Conservation (phyloP, 2,797 vertebrate genomes). For the Argyrosomus regius region DNA sequence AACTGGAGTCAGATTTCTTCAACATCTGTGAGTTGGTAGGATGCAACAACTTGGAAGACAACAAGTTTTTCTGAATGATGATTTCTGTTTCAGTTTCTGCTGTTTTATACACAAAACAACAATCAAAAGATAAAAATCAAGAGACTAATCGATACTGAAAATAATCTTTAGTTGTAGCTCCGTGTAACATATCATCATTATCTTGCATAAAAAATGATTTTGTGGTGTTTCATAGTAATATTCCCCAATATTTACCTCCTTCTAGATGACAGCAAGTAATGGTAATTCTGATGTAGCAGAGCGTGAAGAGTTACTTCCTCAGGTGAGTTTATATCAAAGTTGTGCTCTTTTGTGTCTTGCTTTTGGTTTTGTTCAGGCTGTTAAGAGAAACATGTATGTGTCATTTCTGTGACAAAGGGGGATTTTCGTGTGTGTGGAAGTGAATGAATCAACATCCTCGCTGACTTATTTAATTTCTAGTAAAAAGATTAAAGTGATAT, state of each 20-base stretch:
- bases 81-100: not conserved
- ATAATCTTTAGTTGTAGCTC: not conserved
- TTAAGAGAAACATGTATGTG: not conserved
- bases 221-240: not conserved
- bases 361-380: not conserved
- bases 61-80: not conserved
- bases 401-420: not conserved
- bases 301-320: fast-evolving
- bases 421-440: not conserved
- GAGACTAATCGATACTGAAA: not conserved
- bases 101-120: not conserved
- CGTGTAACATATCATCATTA: not conserved
- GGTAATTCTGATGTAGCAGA: conserved; percentile 14
- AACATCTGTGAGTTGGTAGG: too few relatives aligned
- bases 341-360: not conserved
- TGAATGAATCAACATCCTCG: fast-evolving
- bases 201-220: not conserved
- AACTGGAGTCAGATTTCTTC: too few relatives aligned
- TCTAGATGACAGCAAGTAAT: conserved; percentile 34
- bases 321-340: conserved; percentile 36
- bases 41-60: not conserved
- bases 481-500: not conserved
- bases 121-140: not conserved
- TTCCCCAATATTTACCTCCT: not conserved
- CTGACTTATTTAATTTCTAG: not conserved